Evolutionary conservation across 2,113 vertebrate genomes (phyloP).

Genomic region (Lophura nycthemera): DNA sequence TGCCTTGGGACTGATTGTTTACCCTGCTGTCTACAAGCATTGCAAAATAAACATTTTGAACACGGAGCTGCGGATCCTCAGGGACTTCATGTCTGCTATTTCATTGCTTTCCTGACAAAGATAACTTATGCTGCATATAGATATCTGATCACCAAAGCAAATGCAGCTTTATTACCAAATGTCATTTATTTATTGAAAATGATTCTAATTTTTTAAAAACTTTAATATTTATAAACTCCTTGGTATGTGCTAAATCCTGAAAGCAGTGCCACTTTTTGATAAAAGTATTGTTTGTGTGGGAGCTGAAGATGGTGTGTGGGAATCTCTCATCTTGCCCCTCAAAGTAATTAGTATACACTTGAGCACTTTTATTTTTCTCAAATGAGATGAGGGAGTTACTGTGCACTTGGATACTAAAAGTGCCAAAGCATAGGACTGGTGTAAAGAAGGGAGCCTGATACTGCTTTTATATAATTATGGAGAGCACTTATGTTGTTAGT

Average conservation of each 20-base stretch:
- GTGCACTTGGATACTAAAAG: conserved; percentile 32
- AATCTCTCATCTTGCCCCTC: conserved; percentile 15
- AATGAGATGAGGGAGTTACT: conserved; percentile 29
- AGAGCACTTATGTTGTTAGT: neutral
- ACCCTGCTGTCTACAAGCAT: neutral
- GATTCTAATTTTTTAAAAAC: neutral
- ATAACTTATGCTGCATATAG: conserved; percentile 31
- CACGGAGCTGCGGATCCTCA: conserved; percentile 32
- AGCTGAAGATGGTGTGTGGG: conserved; percentile 1
- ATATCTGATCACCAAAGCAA: conserved; percentile 36
- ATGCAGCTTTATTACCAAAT: neutral
- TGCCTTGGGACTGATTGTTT: conserved; percentile 41
- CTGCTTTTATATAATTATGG: conserved; percentile 21
- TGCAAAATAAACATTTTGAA: conserved; percentile 13
- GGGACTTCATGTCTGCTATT: conserved; percentile 44
- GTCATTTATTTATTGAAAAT: conserved; percentile 34
- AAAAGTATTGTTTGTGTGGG: neutral
- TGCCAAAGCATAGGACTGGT: conserved; percentile 15
- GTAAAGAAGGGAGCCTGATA: conserved; percentile 24
- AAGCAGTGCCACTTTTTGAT: conserved; percentile 26
- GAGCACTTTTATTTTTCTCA: neutral
- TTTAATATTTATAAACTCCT: conserved; percentile 54
- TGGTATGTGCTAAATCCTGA: conserved; percentile 10
- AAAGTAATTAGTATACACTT: neutral
- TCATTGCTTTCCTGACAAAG: conserved; percentile 51